Base-by-base conservation (phyloP, 2,888 invertebrate species). In the Didymodactylos carnosus region DNA sequence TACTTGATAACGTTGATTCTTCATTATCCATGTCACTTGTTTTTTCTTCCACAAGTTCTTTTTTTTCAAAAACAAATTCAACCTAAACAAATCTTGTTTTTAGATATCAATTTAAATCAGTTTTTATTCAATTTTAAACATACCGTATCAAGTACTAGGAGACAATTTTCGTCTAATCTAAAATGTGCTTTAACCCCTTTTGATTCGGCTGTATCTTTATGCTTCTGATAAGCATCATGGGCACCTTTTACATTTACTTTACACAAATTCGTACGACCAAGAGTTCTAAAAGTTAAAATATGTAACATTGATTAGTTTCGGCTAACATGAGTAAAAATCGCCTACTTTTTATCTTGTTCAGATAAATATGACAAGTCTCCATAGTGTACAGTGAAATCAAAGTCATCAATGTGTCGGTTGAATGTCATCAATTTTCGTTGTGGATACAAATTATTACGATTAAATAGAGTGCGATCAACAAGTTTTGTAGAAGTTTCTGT, bases 101-200 rank as follows among this genome's bases (percentile, higher is more conserved):
- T 49, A 19, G 3, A 13, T 10, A 27, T 27, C 51, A 51, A 51
- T 27, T 16, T 1, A 51, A 27, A 51, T 51, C 13, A 51, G 5
- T 27, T 16, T 8, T 27, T 14, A 27, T 14, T n/a, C n/a, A n/a
- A n/a, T n/a, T n/a, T n/a, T n/a, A n/a, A 27, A 43, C 23, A 72
- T 75, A 82, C 85, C 77, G 78, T 80, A 72, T 85, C 85, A 25
- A 95, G 85, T 76, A 88, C 87, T 69, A 98, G 87, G 71, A 97
- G 83, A 53, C 97, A 97, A 77, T 92, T 94, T 77, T 94, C 94
- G 79, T 97, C 95, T 87, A 98, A 87, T 73, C 87, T 85, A 84
- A 98, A 98, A 83, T 95, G 95, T 0, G 93, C 94, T 85, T 95
- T 95, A 76, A 95, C 91, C 53, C 97, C 86, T 79, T 86, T 85